A percentile compares a stretch with the other conserved stretches of the same genome.
Evolutionary conservation across 2,797 vertebrate species (phyloP).

Genomic region (Cryptoprocta ferox): DNA sequence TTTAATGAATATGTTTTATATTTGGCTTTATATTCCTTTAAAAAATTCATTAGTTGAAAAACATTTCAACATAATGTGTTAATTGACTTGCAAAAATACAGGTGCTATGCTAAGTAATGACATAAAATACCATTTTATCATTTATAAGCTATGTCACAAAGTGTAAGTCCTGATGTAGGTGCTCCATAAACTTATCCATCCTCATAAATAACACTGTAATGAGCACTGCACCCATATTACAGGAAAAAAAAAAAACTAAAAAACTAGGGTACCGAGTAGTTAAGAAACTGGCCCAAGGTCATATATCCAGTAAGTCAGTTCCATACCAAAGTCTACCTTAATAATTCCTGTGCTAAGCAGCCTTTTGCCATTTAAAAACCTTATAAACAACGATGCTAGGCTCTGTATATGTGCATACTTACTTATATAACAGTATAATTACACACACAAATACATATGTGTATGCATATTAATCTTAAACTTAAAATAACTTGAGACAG

Average conservation of each 20-base stretch:
- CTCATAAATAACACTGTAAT: not conserved
- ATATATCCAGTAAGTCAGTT: conserved; percentile 40
- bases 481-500: conserved; percentile 33
- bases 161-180: not conserved
- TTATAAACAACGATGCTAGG: not conserved
- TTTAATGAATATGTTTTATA: conserved; percentile 12
- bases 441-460: not conserved
- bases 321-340: conserved; percentile 39
- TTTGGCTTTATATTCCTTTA: not conserved
- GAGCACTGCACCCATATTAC: conserved; percentile 60
- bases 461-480: not conserved
- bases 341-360: not conserved
- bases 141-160: conserved; percentile 25
- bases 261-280: not conserved
- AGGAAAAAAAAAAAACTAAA: not conserved
- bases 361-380: not conserved
- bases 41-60: conserved; percentile 23
- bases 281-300: conserved; percentile 33
- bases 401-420: not conserved
- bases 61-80: not conserved
- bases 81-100: conserved; percentile 45
- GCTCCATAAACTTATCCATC: conserved; percentile 30
- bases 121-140: not conserved
- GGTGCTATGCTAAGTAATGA: not conserved
- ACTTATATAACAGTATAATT: not conserved